Evolutionary conservation across 2,888 invertebrate species (phyloP), one percentile per base, ranked within the genome.

Genomic region (Labia minor): DNA sequence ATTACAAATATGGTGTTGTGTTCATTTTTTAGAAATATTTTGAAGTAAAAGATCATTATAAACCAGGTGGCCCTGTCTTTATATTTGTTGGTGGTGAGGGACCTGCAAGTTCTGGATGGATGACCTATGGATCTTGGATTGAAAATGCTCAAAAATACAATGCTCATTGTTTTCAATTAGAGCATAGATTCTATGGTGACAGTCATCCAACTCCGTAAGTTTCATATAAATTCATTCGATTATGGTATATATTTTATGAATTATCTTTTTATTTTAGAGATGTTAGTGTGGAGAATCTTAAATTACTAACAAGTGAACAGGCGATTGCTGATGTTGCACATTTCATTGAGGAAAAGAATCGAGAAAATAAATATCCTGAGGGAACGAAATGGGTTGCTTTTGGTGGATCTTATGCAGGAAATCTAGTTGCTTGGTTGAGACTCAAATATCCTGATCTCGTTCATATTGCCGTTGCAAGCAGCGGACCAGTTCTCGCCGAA

Each of bases 11-110:
- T n/a, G n/a, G n/a, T n/a, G n/a, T n/a, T n/a, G 3, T 26, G 26
- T 67, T 65, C 68, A 72, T 69, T 70, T 74, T 74, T 11, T 76
- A 95, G 90, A 82, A 90, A 69, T 96, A 89, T 75, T 95, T 84
- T 76, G 82, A 88, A 0, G 94, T 92, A 77, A 83, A 85, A 67
- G 81, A 83, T 16, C 88, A 85, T 74, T 90, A 86, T 76, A 83
- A 87, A 73, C 78, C 79, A 16, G 86, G 84, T 63, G 92, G 92
- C 0, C 93, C 95, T 0, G 84, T 93, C n/a, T 97, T 97, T 76
- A 77, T 97, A 11, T 90, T 94, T 92, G 92, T 97, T 72, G 95
- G 95, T 0, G 96, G 96, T 2, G 97, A 97, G 80, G 95, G 91
- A 0, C 85, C 87, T 64, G 92, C 92, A 0, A 84, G 85, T 71